These are phyloP conservation scores for Camponotus fellah DNA, from an alignment of 2,888 invertebrate genomes.

Conservation along the genomic window DNA sequence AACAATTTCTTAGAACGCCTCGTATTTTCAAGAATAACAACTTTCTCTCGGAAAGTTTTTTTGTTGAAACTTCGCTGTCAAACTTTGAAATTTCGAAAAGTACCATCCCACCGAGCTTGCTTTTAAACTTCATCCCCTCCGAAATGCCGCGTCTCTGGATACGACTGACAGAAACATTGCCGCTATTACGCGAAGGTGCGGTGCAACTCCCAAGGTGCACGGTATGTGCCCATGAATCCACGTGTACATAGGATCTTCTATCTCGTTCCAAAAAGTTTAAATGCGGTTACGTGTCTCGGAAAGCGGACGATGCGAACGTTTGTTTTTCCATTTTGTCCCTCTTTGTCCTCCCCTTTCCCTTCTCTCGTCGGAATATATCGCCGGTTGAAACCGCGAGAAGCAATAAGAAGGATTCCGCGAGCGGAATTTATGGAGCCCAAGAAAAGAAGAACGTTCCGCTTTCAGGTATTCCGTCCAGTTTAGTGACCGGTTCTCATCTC, in stretches of 20 bases:
- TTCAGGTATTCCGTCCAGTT: slow-evolving; percentile 14
- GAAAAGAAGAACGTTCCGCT: slow-evolving; percentile 35
- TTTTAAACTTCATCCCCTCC: slow-evolving; percentile 26
- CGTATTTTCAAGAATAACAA: background rate
- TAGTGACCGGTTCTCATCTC: background rate
- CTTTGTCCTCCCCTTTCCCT: background rate
- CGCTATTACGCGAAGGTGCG: slow-evolving; percentile 29
- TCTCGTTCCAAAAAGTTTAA: slow-evolving; percentile 39
- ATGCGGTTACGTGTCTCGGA: slow-evolving; percentile 41
- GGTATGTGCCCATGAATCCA: slow-evolving; percentile 34
- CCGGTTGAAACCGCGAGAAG: slow-evolving; percentile 41
- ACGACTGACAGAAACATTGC: slow-evolving; percentile 52
- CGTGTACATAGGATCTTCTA: background rate
- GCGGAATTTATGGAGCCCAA: slow-evolving; percentile 42
- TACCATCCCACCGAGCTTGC: background rate
- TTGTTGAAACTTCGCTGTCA: slow-evolving; percentile 15
- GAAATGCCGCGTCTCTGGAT: slow-evolving; percentile 30
- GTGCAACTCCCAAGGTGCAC: slow-evolving; percentile 28
- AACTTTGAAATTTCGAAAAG: slow-evolving; percentile 34
- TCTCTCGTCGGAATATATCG: slow-evolving; percentile 19
- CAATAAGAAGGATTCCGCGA: slow-evolving; percentile 39
- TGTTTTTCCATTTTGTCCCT: slow-evolving; percentile 42
- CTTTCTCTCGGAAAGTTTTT: background rate
- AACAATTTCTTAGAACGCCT: background rate
- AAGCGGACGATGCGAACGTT: slow-evolving; percentile 7